A percentile compares a stretch with the other conserved stretches of the same genome.
Evolutionary conservation across 2,113 vertebrate genomes (phyloP).

Genomic region (Chaetura pelagica): DNA sequence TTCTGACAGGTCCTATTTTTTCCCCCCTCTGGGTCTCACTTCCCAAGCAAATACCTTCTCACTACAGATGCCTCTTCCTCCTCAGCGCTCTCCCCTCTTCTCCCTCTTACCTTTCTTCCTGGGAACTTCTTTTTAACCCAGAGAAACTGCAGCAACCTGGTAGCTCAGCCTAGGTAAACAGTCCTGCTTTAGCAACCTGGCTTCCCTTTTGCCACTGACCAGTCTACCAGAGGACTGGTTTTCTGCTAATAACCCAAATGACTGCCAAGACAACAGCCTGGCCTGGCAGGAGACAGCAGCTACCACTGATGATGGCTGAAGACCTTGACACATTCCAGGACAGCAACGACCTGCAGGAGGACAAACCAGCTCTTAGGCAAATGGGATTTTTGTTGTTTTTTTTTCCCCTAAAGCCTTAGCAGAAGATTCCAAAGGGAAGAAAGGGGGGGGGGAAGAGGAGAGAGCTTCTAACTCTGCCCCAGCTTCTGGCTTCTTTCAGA

Average conservation of each 20-base stretch:
- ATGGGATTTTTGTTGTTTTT: background rate
- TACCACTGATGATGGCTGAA: background rate
- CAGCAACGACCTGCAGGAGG: background rate
- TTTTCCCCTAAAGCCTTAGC: accelerated
- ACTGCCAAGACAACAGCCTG: background rate
- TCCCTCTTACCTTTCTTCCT: background rate
- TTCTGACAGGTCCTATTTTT: background rate
- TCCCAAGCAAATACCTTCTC: background rate
- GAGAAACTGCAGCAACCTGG: background rate
- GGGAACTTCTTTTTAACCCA: background rate
- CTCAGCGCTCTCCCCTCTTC: background rate
- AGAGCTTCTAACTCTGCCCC: background rate
- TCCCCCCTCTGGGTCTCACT: background rate
- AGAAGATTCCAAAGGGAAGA: background rate
- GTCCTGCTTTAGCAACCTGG: background rate
- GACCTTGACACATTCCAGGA: background rate
- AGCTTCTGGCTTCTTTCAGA: background rate
- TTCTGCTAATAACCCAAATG: background rate
- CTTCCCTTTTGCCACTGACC: background rate
- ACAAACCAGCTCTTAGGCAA: background rate
- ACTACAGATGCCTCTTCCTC: background rate
- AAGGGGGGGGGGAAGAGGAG: background rate
- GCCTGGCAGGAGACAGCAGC: background rate
- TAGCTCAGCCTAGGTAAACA: background rate
- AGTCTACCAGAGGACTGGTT: background rate